These are phyloP conservation scores for Danio kyathit DNA, from an alignment of 2,797 vertebrate species.

Conservation along the genomic window DNA sequence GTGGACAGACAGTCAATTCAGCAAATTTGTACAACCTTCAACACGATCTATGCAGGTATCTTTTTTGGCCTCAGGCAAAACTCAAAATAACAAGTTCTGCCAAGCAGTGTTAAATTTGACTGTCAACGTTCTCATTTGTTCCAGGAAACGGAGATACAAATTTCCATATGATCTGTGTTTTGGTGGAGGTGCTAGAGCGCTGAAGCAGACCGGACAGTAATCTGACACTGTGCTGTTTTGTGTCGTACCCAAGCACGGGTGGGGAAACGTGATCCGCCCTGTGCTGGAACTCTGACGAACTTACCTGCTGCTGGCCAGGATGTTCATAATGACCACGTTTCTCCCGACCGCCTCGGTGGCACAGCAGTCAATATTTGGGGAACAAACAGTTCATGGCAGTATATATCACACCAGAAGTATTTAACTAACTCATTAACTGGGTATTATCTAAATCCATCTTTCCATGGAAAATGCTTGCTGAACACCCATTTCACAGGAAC, in stretches of 20 bases:
- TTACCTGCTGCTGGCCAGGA: constrained; percentile 42
- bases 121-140: background rate
- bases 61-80: background rate
- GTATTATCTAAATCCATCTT: constrained; percentile 71
- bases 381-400: constrained; percentile 60
- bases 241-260: constrained; percentile 54
- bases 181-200: constrained; percentile 10
- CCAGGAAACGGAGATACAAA: background rate
- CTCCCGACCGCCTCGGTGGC: constrained; percentile 3
- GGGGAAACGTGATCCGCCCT: constrained; percentile 63
- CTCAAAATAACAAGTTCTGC: background rate
- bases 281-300: constrained; percentile 54
- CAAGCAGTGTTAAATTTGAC: background rate
- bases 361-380: constrained; percentile 54
- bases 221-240: constrained; percentile 55
- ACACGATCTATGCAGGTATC: background rate
- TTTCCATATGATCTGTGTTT: constrained; percentile 2
- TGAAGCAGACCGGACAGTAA: constrained; percentile 43
- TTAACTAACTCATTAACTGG: constrained; percentile 67
- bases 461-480: constrained; percentile 57
- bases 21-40: background rate
- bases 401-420: constrained; percentile 55
- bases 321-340: constrained; percentile 1
- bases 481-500: constrained; percentile 54
- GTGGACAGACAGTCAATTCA: no score